These are phyloP conservation scores for Gortyna flavago DNA, from an alignment of 2,888 invertebrate species.

Conservation along the genomic window DNA sequence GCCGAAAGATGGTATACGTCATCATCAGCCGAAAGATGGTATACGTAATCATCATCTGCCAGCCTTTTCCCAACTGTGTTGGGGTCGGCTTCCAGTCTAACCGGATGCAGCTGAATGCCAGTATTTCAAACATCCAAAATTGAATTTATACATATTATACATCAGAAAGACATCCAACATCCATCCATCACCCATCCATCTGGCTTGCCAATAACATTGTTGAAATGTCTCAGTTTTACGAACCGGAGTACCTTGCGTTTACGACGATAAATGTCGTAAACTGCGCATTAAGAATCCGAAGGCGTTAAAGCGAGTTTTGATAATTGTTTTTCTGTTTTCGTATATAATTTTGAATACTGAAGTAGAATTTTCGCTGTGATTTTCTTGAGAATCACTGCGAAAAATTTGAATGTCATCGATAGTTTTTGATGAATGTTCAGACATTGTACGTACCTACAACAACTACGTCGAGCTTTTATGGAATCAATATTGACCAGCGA, in stretches of 20 bases:
- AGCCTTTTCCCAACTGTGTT: no score
- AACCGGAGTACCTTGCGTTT: constrained; percentile 36
- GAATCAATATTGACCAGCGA: no score
- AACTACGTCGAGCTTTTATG: no score
- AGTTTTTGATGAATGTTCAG: background rate
- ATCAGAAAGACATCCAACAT: background rate
- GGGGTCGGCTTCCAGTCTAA: no score
- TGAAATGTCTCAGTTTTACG: constrained; percentile 43
- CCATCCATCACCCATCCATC: constrained; percentile 17
- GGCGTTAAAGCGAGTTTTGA: constrained; percentile 17
- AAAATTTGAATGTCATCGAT: background rate
- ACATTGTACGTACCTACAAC: no score
- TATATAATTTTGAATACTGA: background rate
- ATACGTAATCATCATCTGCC: no score
- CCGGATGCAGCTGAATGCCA: no score
- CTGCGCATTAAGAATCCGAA: constrained; percentile 25
- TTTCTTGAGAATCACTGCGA: background rate
- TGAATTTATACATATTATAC: background rate
- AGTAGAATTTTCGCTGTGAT: background rate
- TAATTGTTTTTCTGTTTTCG: constrained; percentile 33
- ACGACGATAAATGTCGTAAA: constrained; percentile 52
- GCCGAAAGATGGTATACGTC: no score
- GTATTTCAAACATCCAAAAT: no score
- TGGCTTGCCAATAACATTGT: constrained; percentile 45
- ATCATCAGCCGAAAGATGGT: no score